Percentiles rank a stretch among this genome's conserved stretches.
These are phyloP conservation scores for Hypolimnas misippus DNA, from an alignment of 2,888 invertebrate species.

Conservation along the genomic window DNA sequence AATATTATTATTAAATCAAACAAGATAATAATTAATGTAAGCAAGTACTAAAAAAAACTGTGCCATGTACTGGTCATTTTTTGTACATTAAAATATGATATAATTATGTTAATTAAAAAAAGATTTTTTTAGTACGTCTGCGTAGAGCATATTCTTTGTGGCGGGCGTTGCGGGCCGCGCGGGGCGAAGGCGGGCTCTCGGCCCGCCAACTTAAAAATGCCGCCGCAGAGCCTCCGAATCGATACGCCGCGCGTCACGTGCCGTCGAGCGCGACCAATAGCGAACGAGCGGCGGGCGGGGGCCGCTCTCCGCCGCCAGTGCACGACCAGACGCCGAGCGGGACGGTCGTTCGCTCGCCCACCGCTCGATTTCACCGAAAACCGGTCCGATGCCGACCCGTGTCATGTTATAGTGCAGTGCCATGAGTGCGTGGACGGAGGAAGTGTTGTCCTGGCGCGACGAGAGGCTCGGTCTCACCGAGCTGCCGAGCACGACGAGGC, in stretches of 20 bases:
- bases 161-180: slow-evolving; percentile 68
- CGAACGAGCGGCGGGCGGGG: slow-evolving; percentile 57
- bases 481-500: slow-evolving; percentile 74
- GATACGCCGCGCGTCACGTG: slow-evolving; percentile 89
- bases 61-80: too few relatives aligned
- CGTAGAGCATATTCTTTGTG: slow-evolving; percentile 51
- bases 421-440: slow-evolving; percentile 82
- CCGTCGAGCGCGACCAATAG: slow-evolving; percentile 79
- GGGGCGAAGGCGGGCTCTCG: slow-evolving; percentile 78
- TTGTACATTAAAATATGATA: too few relatives aligned
- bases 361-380: slow-evolving; percentile 56
- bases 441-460: slow-evolving; percentile 78
- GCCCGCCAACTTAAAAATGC: slow-evolving; percentile 90
- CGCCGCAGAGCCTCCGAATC: slow-evolving; percentile 91
- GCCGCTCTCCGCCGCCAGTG: slow-evolving; percentile 70
- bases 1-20: too few relatives aligned
- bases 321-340: slow-evolving; percentile 60
- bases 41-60: too few relatives aligned
- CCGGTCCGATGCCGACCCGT: slow-evolving; percentile 72
- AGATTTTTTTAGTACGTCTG: slow-evolving; percentile 39
- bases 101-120: too few relatives aligned
- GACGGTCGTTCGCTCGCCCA: slow-evolving; percentile 55
- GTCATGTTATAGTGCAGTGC: slow-evolving; percentile 74
- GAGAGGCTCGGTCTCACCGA: slow-evolving; percentile 77
- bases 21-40: too few relatives aligned